Percentiles rank a stretch among this genome's conserved stretches.
These are phyloP conservation scores for Gallinago undulata DNA, from an alignment of 2,113 vertebrate species.

Conservation along the genomic window DNA sequence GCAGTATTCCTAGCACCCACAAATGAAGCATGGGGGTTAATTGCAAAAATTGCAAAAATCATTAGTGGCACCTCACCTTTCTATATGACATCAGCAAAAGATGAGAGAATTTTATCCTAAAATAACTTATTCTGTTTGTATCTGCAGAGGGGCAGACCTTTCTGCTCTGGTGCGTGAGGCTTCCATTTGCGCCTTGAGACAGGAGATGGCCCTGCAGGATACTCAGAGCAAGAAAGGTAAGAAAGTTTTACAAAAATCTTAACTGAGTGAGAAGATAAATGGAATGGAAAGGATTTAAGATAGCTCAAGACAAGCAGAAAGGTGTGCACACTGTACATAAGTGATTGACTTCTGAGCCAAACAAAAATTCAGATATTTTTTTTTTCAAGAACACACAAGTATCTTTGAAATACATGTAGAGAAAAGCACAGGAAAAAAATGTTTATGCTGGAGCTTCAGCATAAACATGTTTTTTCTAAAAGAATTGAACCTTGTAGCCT, in stretches of 20 bases:
- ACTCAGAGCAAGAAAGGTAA: slow-evolving; percentile 59
- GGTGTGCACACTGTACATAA: neutral
- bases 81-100: neutral
- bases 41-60: neutral
- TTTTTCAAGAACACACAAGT: neutral
- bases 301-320: neutral
- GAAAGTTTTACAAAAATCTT: neutral
- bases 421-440: neutral
- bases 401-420: neutral
- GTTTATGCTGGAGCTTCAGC: neutral
- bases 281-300: neutral
- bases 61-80: neutral
- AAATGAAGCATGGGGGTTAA: neutral
- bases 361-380: neutral
- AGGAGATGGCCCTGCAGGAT: slow-evolving; percentile 66
- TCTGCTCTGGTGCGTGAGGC: slow-evolving; percentile 92
- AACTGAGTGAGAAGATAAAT: neutral
- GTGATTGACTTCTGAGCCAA: neutral
- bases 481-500: neutral
- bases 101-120: neutral
- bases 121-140: neutral
- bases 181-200: slow-evolving; percentile 85
- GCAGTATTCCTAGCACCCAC: neutral
- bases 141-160: slow-evolving; percentile 88
- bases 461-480: neutral